Percentiles rank a stretch among this genome's conserved stretches.
Evolutionary conservation across 2,888 invertebrate species (phyloP).

Genomic region (Chymomyza amoena): DNA sequence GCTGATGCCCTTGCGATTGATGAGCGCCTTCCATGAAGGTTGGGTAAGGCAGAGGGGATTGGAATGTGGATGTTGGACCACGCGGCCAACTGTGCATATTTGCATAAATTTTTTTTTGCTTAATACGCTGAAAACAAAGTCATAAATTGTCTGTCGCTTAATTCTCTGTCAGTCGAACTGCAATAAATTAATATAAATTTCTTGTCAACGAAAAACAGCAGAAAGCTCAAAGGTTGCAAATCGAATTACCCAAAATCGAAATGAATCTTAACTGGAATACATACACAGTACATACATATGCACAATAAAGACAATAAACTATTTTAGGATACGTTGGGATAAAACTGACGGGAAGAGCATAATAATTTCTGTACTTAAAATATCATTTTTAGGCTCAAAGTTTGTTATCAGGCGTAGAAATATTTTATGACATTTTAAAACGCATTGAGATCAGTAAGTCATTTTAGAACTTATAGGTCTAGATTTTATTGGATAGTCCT

Average conservation of each 20-base stretch:
- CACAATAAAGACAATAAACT: no score
- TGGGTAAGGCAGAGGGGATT: background rate
- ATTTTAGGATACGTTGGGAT: no score
- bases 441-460: no score
- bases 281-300: no score
- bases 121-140: slow-evolving; percentile 75
- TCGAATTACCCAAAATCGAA: background rate
- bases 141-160: slow-evolving; percentile 77
- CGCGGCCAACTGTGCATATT: slow-evolving; percentile 31
- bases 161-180: slow-evolving; percentile 77
- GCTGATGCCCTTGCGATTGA: slow-evolving; percentile 29
- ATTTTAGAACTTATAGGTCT: no score
- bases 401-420: no score
- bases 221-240: background rate
- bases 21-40: slow-evolving; percentile 10
- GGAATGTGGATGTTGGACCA: background rate
- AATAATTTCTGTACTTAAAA: no score
- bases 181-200: slow-evolving; percentile 78
- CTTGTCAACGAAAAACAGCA: slow-evolving; percentile 60
- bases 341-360: no score
- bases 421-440: no score
- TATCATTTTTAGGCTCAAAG: no score
- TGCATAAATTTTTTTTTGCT: slow-evolving; percentile 58
- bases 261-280: background rate
- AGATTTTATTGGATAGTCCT: no score